Conservation (phyloP, 2,888 invertebrate genomes). For the Alviniconcha strummeri region DNA sequence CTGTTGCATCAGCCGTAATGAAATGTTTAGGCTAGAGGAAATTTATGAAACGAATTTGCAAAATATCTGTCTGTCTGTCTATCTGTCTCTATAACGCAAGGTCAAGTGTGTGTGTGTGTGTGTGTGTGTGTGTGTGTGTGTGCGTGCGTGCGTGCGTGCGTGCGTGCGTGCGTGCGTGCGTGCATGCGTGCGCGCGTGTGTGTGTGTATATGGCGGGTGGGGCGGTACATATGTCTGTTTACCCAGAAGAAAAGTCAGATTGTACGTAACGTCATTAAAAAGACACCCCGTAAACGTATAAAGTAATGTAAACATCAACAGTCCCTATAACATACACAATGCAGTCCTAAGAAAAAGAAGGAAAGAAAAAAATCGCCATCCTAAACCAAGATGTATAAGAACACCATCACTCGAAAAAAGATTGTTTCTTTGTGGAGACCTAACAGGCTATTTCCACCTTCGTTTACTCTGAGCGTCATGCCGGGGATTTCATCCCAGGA, state of each 20-base stretch:
- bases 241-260: too few relatives aligned
- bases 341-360: background rate
- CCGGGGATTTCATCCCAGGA: conserved; percentile 1
- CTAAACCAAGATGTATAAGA: too few relatives aligned
- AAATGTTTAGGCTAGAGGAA: too few relatives aligned
- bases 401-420: background rate
- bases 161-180: background rate
- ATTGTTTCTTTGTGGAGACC: conserved; percentile 4
- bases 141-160: background rate
- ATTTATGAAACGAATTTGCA: too few relatives aligned
- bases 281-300: too few relatives aligned
- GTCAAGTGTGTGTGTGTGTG: too few relatives aligned
- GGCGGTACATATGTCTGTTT: too few relatives aligned
- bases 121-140: background rate
- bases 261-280: too few relatives aligned
- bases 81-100: background rate
- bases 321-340: too few relatives aligned
- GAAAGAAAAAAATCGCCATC: background rate
- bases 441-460: background rate
- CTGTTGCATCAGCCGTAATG: too few relatives aligned
- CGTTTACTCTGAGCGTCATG: conserved; percentile 5
- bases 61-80: too few relatives aligned
- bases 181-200: background rate
- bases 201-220: background rate
- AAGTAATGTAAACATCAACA: too few relatives aligned